phyloP scores from a whole-genome alignment of 2,888 invertebrate genomes.

The Pyrgus malvae region DNA sequence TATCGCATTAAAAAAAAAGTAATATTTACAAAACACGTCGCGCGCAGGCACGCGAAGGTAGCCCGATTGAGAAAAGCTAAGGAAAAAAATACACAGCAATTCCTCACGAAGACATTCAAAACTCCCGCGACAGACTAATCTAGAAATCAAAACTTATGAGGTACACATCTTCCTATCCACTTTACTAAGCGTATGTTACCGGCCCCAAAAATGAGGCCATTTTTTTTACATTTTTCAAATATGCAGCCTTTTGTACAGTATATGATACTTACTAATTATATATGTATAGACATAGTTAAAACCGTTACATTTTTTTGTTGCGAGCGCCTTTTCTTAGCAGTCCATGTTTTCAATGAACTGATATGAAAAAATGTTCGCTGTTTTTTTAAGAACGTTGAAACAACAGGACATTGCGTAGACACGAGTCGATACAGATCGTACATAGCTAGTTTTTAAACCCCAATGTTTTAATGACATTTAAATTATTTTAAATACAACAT shows the following conservation, averaged over 20 bases:
- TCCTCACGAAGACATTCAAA: slow-evolving; percentile 45
- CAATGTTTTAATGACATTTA: slow-evolving; percentile 55
- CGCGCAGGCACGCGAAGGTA: slow-evolving; percentile 42
- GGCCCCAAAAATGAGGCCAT: slow-evolving; percentile 70
- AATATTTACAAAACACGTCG: slow-evolving; percentile 64
- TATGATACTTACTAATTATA: slow-evolving; percentile 77
- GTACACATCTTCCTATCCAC: slow-evolving; percentile 69
- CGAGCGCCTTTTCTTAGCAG: slow-evolving; percentile 47
- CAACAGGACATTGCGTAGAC: slow-evolving; percentile 63
- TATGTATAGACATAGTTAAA: slow-evolving; percentile 78
- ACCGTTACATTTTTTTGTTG: slow-evolving; percentile 66
- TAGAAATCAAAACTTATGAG: slow-evolving; percentile 70
- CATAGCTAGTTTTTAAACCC: slow-evolving; percentile 62
- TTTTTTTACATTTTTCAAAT: slow-evolving; percentile 74
- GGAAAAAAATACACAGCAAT: slow-evolving; percentile 43
- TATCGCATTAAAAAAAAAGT: slow-evolving; percentile 44
- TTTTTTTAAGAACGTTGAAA: slow-evolving; percentile 60
- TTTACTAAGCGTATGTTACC: slow-evolving; percentile 79
- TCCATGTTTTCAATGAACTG: slow-evolving; percentile 34
- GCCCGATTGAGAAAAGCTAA: slow-evolving; percentile 46
- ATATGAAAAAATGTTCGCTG: slow-evolving; percentile 47
- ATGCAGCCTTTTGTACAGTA: slow-evolving; percentile 78
- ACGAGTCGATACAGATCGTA: slow-evolving; percentile 57
- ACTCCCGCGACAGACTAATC: slow-evolving; percentile 49
- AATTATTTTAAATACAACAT: slow-evolving; percentile 46